A percentile compares a stretch with the other conserved stretches of the same genome.
Conservation (phyloP, 2,113 vertebrate genomes). For the Diadophis punctatus region DNA sequence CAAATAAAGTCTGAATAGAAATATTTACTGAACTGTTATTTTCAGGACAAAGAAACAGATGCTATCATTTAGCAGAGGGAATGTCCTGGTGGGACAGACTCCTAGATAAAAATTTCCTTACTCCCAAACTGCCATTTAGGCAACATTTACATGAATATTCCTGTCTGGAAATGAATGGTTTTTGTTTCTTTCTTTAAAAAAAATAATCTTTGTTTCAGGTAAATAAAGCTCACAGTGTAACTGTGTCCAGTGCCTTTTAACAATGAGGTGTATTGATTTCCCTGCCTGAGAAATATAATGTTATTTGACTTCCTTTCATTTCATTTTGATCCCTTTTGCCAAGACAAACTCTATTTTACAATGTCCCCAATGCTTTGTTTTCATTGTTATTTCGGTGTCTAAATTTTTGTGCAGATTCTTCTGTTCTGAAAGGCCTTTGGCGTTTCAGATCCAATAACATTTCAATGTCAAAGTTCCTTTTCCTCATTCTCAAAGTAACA, state of each 20-base stretch:
- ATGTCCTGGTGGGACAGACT: conserved; percentile 14
- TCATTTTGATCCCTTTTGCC: not conserved
- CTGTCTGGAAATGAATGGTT: not conserved
- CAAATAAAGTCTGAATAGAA: conserved; percentile 32
- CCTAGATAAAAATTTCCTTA: conserved; percentile 16
- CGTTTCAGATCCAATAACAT: not conserved
- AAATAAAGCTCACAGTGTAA: conserved; percentile 10
- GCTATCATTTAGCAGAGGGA: conserved; percentile 32
- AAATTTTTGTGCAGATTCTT: not conserved
- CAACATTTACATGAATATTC: conserved; percentile 13
- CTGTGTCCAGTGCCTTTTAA: not conserved
- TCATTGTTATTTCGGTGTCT: not conserved
- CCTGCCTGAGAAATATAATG: not conserved
- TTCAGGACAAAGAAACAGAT: conserved; percentile 36
- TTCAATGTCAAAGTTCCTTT: not conserved
- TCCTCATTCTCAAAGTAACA: not conserved
- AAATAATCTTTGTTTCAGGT: conserved; percentile 26
- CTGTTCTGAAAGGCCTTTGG: not conserved
- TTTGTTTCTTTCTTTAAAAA: not conserved
- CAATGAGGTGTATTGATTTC: not conserved
- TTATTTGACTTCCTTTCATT: not conserved
- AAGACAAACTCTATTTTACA: not conserved
- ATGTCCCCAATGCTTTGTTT: not conserved
- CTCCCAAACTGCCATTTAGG: conserved; percentile 32
- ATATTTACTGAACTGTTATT: conserved; percentile 40